Evolutionary conservation across 2,797 vertebrate species (phyloP).

Genomic region (Platalea minor): DNA sequence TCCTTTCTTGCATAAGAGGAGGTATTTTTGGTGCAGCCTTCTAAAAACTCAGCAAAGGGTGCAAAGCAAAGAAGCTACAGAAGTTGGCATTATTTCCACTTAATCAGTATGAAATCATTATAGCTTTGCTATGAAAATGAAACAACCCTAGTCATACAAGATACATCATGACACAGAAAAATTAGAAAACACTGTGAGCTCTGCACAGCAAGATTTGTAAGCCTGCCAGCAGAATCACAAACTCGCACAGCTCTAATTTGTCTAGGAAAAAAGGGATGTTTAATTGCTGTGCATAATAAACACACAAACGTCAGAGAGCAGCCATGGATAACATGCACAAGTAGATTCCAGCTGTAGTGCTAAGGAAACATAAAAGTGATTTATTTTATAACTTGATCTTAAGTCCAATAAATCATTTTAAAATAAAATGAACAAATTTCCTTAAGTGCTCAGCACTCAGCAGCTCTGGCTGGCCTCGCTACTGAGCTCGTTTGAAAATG

Average conservation of each 20-base stretch:
- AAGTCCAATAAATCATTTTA: conserved; percentile 31
- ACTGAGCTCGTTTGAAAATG: neutral
- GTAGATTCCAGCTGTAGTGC: neutral
- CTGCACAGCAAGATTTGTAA: conserved; percentile 46
- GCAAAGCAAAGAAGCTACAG: neutral
- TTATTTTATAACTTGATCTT: conserved; percentile 27
- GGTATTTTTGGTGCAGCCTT: neutral
- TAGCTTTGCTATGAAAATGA: conserved; percentile 58
- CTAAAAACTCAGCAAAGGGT: neutral
- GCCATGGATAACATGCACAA: neutral
- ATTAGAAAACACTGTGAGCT: conserved; percentile 48
- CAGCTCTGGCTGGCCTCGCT: neutral
- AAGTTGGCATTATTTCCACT: conserved; percentile 40
- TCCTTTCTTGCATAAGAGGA: neutral
- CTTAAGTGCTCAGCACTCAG: conserved; percentile 24
- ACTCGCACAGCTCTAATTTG: conserved; percentile 32
- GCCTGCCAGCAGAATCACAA: conserved; percentile 59
- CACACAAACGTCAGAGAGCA: conserved; percentile 10
- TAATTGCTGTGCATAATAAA: conserved; percentile 50
- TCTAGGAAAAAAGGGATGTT: conserved; percentile 57
- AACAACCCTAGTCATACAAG: conserved; percentile 63
- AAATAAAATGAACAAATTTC: conserved; percentile 36
- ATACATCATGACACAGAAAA: conserved; percentile 64
- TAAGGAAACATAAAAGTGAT: conserved; percentile 5
- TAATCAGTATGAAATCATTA: conserved; percentile 65